Conservation (phyloP, 2,888 invertebrate species). For the Thymelicus acteon region DNA sequence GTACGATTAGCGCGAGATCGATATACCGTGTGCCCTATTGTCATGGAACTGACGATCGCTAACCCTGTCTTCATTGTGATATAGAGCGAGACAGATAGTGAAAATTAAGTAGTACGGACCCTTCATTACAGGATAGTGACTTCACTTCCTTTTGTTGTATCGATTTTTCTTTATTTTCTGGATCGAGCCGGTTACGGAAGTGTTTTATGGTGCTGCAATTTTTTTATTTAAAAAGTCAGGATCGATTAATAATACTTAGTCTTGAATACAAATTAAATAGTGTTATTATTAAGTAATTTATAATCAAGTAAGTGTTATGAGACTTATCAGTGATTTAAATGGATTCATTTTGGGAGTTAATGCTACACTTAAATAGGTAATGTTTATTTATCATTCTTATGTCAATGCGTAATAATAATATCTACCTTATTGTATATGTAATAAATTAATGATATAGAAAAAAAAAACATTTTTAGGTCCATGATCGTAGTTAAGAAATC, state of each 20-base stretch:
- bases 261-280: not conserved
- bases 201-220: slow-evolving; percentile 28
- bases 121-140: slow-evolving; percentile 43
- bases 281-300: not conserved
- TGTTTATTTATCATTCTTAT: not conserved
- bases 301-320: not conserved
- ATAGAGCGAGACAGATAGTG: slow-evolving; percentile 18
- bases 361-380: not conserved
- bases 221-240: not conserved
- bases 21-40: slow-evolving; percentile 22
- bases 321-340: not conserved
- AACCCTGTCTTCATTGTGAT: slow-evolving; percentile 10
- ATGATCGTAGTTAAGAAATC: no score
- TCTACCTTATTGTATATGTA: no score
- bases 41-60: slow-evolving; percentile 1
- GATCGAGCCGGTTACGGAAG: slow-evolving; percentile 24
- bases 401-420: no score
- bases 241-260: no score
- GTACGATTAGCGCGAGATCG: slow-evolving; percentile 9
- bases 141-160: slow-evolving; percentile 34
- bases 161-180: slow-evolving; percentile 37
- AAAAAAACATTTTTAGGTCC: no score
- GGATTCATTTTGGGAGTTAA: not conserved
- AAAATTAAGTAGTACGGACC: slow-evolving; percentile 18
- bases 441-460: no score